Evolutionary conservation across 1,140 invertebrate genomes (phyloP), one percentile per base, ranked within the genome.

Genomic region (Vollenhovia emeryi): DNA sequence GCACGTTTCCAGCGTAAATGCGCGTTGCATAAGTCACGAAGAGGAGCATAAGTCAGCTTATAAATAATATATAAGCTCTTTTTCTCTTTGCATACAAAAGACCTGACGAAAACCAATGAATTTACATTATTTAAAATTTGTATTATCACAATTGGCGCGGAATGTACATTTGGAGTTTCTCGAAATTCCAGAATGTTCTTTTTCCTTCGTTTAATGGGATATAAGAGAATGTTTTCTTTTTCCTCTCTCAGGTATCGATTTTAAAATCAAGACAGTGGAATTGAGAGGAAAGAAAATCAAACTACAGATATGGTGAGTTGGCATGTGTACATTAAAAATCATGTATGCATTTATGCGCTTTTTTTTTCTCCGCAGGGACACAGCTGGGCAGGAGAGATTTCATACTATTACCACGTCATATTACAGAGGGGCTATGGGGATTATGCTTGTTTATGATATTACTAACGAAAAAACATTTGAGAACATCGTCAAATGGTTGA

Each of bases 231-330:
- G 33, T 15, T 91, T 93, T 93, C n/a, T n/a, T n/a, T 13, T 91
- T 93, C 93, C 93, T 93, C 94, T 96, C 96, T 59, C 95, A 99
- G 98, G 98, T 93, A 99, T 99, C 95, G 99, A 99, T 96, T 99
- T 99, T 95, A 99, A 99, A 97, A 99, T 99, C 93, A 98, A 99
- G 96, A 99, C 99, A 92, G 98, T 99, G 93, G 99, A 99, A 95
- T 96, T 99, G 91, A 97, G 98, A 95, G 99, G 99, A 76, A 99
- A 99, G 96, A 99, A 99, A 96, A 99, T 99, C 85, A 99, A 99
- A 96, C 96, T 99, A 93, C 99, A 99, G 96, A 99, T 99, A 97
- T 99, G 99, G 98, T 98, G 95, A 96, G 96, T 83, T 59, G 15
- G 60, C 7, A 13, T n/a, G 18, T 60, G 6, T 64, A 24, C 9